These are phyloP conservation scores for Dendroctonus valens DNA, from an alignment of 1,140 invertebrate genomes.

Conservation along the genomic window DNA sequence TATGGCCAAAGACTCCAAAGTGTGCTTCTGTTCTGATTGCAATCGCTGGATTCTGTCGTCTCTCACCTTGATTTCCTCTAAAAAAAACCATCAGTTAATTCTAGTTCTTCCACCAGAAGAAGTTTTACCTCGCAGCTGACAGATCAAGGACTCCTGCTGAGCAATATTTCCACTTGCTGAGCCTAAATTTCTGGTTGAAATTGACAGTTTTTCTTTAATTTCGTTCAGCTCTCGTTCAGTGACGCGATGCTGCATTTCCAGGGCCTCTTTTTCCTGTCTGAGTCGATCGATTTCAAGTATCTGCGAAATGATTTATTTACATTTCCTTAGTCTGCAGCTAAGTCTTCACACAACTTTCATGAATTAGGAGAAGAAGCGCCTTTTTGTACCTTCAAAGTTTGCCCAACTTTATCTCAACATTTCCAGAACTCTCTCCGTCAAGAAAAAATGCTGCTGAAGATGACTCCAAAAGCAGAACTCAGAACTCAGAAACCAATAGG, in stretches of 20 bases:
- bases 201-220: constrained; percentile 63
- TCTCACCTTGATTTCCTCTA: constrained; percentile 64
- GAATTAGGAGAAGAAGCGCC: no score
- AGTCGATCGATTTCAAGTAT: constrained; percentile 63
- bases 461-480: no score
- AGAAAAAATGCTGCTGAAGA: no score
- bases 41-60: constrained; percentile 67
- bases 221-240: constrained; percentile 65
- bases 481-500: no score
- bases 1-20: constrained; percentile 66
- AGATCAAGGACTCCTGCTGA: constrained; percentile 65
- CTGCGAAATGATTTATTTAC: neutral
- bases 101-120: neutral
- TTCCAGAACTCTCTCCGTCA: no score
- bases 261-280: constrained; percentile 66
- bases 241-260: constrained; percentile 64
- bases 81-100: constrained; percentile 10
- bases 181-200: constrained; percentile 61
- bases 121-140: constrained; percentile 63
- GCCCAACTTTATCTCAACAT: no score
- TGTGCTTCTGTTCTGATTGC: constrained; percentile 63
- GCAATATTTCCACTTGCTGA: constrained; percentile 67
- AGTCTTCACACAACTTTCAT: no score
- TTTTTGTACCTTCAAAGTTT: no score
- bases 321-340: neutral